Evolutionary conservation across 2,113 vertebrate species (phyloP).

Genomic region (Pluvianellus socialis): DNA sequence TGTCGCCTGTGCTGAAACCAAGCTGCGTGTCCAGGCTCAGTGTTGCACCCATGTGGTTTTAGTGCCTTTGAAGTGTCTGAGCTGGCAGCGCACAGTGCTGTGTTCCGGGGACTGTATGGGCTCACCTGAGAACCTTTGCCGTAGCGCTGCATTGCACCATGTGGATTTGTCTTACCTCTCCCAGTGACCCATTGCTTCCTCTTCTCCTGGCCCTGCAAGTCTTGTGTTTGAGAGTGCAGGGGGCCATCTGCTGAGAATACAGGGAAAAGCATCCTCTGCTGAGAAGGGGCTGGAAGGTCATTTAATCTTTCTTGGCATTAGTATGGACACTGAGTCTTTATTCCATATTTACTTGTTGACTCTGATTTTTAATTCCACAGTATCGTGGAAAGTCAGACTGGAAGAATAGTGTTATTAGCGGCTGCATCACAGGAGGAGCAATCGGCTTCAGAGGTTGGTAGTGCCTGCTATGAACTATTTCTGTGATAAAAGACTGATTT

Average conservation of each 20-base stretch:
- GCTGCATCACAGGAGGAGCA: constrained; percentile 93
- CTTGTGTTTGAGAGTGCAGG: not conserved
- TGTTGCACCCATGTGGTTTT: not conserved
- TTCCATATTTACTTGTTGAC: not conserved
- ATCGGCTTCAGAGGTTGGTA: constrained; percentile 92
- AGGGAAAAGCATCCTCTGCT: constrained; percentile 28
- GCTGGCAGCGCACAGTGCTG: not conserved
- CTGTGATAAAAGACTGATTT: not conserved
- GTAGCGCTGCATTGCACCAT: constrained; percentile 28
- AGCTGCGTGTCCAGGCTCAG: not conserved
- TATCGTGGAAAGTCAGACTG: constrained; percentile 94
- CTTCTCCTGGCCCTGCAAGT: not conserved
- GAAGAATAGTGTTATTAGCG: constrained; percentile 95
- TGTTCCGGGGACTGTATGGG: not conserved
- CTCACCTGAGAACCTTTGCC: not conserved
- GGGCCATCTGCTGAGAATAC: constrained; percentile 50
- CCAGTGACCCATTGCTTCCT: not conserved
- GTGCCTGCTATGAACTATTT: not conserved
- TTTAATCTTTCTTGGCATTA: not conserved
- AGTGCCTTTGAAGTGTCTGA: not conserved
- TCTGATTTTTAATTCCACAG: constrained; percentile 64
- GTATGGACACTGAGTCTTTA: not conserved
- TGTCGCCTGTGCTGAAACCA: not conserved
- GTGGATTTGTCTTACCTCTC: not conserved
- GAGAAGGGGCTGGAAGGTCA: not conserved